Evolutionary conservation across 1,140 invertebrate genomes (phyloP).

Genomic region (Drosophila tani): DNA sequence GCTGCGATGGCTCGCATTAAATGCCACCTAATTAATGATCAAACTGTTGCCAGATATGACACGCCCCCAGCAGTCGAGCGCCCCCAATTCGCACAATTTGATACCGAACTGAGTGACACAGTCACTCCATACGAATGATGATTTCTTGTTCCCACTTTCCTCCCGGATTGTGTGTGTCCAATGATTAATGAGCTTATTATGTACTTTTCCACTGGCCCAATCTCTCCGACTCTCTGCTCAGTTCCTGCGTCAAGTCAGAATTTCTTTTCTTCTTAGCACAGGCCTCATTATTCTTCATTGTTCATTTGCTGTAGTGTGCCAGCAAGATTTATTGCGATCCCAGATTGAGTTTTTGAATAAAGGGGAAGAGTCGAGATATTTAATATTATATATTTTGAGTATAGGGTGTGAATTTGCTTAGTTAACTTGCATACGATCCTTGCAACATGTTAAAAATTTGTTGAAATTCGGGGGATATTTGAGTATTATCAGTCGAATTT

Average conservation of each 20-base stretch:
- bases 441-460: no score
- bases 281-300: conserved; percentile 70
- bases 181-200: conserved; percentile 79
- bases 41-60: conserved; percentile 24
- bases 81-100: conserved; percentile 52
- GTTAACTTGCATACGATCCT: no score
- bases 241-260: conserved; percentile 33
- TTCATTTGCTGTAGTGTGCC: conserved; percentile 54
- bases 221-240: neutral
- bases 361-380: neutral
- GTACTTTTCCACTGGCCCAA: conserved; percentile 52
- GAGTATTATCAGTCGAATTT: no score
- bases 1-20: conserved; percentile 42
- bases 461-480: no score
- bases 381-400: neutral
- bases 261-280: conserved; percentile 46
- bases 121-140: conserved; percentile 43
- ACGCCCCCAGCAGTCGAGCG: conserved; percentile 24
- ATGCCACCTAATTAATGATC: conserved; percentile 69
- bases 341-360: neutral
- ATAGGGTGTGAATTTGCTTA: no score
- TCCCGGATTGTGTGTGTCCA: conserved; percentile 29
- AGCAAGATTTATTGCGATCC: conserved; percentile 50
- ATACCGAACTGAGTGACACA: conserved; percentile 31
- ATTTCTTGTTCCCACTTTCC: conserved; percentile 27